A percentile compares a stretch with the other conserved stretches of the same genome.
These are phyloP conservation scores for Datnioides undecimradiatus DNA, from an alignment of 2,113 vertebrate species.

Conservation along the genomic window DNA sequence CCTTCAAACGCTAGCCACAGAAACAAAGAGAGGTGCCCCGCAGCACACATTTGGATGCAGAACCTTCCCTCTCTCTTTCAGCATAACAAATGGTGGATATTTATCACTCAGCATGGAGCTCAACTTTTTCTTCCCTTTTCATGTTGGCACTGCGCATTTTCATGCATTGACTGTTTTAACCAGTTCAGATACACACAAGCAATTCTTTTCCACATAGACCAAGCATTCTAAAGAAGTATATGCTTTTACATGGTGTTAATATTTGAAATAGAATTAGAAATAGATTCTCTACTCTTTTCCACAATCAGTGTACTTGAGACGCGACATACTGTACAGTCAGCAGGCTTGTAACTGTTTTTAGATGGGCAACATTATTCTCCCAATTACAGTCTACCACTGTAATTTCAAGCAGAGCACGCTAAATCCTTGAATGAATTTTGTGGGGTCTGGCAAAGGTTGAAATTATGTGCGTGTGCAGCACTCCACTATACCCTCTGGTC, in stretches of 20 bases:
- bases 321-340: neutral
- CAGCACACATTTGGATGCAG: constrained; percentile 76
- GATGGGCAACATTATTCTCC: neutral
- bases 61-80: constrained; percentile 59
- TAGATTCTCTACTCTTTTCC: constrained; percentile 17
- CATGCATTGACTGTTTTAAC: constrained; percentile 33
- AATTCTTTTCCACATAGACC: neutral
- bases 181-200: constrained; percentile 23
- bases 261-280: constrained; percentile 1
- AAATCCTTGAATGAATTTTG: constrained; percentile 4
- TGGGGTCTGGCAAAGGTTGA: neutral
- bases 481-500: neutral
- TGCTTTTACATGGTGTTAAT: neutral
- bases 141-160: constrained; percentile 54
- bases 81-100: constrained; percentile 78
- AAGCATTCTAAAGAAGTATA: neutral
- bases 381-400: neutral
- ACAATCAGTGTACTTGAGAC: neutral
- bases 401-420: neutral
- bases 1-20: constrained; percentile 56
- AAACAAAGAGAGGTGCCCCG: constrained; percentile 70
- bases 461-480: neutral
- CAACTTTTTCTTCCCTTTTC: constrained; percentile 64
- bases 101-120: constrained; percentile 79
- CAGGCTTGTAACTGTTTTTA: neutral